Evolutionary conservation across 2,888 invertebrate species (phyloP).

Genomic region (Diarsia brunnea): DNA sequence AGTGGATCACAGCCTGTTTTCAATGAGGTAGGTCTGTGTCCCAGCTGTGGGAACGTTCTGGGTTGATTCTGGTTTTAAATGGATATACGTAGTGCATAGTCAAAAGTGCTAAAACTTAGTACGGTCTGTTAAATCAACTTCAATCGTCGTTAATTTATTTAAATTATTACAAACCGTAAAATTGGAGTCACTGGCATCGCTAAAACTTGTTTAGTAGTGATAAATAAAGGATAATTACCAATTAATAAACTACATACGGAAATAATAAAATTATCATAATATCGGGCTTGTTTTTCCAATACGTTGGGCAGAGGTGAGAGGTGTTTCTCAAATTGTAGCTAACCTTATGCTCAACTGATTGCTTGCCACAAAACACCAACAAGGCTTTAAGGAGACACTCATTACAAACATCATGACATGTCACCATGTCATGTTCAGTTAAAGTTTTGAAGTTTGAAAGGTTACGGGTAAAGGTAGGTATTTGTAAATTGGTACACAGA

Average conservation of each 20-base stretch:
- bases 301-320: neutral
- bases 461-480: too few relatives aligned
- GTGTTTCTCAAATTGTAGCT: neutral
- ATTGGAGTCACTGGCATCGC: neutral
- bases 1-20: neutral
- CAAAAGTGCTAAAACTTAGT: neutral
- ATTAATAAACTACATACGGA: neutral
- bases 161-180: neutral
- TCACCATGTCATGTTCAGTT: too few relatives aligned
- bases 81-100: neutral
- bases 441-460: too few relatives aligned
- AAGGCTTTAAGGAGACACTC: too few relatives aligned
- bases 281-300: neutral
- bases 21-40: too few relatives aligned
- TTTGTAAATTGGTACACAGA: too few relatives aligned
- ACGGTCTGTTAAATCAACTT: neutral
- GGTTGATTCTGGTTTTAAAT: neutral
- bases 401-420: too few relatives aligned
- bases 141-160: neutral
- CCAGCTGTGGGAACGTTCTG: neutral
- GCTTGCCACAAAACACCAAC: too few relatives aligned
- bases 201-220: slow-evolving; percentile 9
- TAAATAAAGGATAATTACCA: neutral
- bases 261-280: neutral
- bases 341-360: too few relatives aligned